Evolutionary conservation across 2,113 vertebrate genomes (phyloP), one percentile per base, ranked within the genome.

Genomic region (Nannobrachium achirus): DNA sequence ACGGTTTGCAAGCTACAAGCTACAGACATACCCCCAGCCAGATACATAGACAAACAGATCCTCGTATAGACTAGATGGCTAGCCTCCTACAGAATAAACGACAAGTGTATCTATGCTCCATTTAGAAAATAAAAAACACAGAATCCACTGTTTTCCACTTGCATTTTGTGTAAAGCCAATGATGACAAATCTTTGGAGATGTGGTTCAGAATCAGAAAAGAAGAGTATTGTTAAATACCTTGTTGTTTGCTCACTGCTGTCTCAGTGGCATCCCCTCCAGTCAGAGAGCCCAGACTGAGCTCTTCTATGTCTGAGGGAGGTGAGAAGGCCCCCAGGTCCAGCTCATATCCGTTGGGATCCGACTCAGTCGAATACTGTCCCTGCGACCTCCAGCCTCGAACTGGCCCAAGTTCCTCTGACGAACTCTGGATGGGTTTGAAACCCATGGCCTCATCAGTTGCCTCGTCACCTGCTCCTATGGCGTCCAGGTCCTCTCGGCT

Each of bases 341-440:
- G 67, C 49, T 91, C 90, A 39, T 91, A 91, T 0, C 84, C 90
- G 33, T 84, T 88, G 0, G 87, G 90, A 42, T 91, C 88, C 0
- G 90, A 91, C 52, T 91, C 90, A 0, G 83, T 63, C n/a, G 90
- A 91, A 53, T 71, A 85, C 71, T 88, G 87, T 16, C 86, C 86
- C 73, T 81, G 73, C 5, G 83, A 81, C 67, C 48, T 58, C 85
- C 87, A 88, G 48, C 66, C 69, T 11, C 10, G 66, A 4, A 74
- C 81, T 2, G 75, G 83, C 11, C 71, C 78, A n/a, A 87, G 62
- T 50, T 91, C 83, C 18, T 89, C 88, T n/a, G 88, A 86, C 0
- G 88, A 89, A 56, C 85, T 89, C 67, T 88, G 84, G 18, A 91
- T 91, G 16, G 90, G 87, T 69, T 88, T 85, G 66, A 90, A 91